Base-by-base conservation (phyloP, 2,797 vertebrate species). In the Cirrhinus mrigala region DNA sequence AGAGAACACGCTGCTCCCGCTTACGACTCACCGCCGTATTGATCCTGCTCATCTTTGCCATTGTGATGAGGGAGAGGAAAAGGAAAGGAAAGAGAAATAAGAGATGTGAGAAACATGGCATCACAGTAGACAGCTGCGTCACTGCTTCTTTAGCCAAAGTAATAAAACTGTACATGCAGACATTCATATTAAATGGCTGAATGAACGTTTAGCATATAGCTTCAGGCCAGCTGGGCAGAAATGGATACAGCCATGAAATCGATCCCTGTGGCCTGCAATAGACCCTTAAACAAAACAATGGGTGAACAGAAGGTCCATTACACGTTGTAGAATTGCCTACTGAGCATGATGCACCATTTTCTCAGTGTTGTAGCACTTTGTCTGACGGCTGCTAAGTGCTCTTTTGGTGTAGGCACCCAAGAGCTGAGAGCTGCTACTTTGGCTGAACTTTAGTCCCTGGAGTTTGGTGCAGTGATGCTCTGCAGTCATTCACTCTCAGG, bases 1-100 rank as follows among this genome's bases (percentile, higher is more conserved):
- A 12, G 88, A 96, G 93, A 18, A 97, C 89, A 0, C 88, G 92
- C 91, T 95, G 94, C 88, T 97, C 96, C 56, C 93, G 48, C 56
- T 81, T 89, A 12, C 90, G 93, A 15, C 90, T 92, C 78, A 82
- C 88, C 15, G 87, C 89, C 7, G 90, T 92, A 5, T 88, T 94
- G 78, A 91, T 88, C 4, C 92, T 89, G 83, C 93, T 94, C 50
- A 94, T 93, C 96, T 96, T 88, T 22, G 71, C 54, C 3, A 84
- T 69, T 80, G 73, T 6, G 75, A 76, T 66, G 15, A 40, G 79
- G 66, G 6, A 48, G 37, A 90, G n/a, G 56, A n/a, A 6, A 20
- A 81, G 52, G 14, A 79, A 46, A 56, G 4, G 33, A 58, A 77
- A 66, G 9, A 11, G 27, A 58, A 79, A 33, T 3, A 74, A 56